These are phyloP conservation scores for Gallinago paraguaiae DNA, from an alignment of 2,113 vertebrate genomes.

Conservation along the genomic window DNA sequence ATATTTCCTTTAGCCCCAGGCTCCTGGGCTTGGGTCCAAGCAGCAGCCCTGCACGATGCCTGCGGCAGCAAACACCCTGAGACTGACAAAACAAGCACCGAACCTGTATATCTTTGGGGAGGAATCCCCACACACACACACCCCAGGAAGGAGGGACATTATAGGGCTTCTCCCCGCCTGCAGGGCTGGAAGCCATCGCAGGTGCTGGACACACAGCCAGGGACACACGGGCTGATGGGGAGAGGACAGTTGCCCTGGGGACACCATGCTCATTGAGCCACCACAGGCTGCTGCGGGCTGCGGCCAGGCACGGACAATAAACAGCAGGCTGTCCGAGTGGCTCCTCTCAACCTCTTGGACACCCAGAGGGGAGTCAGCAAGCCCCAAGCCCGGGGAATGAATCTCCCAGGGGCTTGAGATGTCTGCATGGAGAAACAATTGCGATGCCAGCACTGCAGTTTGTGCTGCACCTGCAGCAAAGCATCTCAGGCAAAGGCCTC, in stretches of 20 bases:
- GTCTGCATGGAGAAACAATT: not conserved
- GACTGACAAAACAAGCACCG: not conserved
- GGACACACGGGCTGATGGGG: fast-evolving
- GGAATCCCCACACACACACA: not conserved
- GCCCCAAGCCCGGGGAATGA: not conserved
- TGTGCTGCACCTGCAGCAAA: not conserved
- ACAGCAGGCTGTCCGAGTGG: not conserved
- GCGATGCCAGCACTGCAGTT: not conserved
- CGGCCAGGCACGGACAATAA: fast-evolving
- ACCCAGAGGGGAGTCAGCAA: not conserved
- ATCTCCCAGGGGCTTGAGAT: not conserved
- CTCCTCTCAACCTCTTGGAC: not conserved
- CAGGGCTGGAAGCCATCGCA: fast-evolving
- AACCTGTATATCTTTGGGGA: not conserved
- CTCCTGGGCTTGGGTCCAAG: not conserved
- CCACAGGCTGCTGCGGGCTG: not conserved
- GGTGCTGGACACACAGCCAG: not conserved
- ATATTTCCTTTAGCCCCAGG: not conserved
- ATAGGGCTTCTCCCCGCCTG: not conserved
- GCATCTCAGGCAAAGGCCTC: not conserved
- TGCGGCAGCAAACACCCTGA: not conserved
- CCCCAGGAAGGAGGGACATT: fast-evolving
- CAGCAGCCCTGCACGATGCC: fast-evolving
- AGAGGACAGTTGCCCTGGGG: not conserved
- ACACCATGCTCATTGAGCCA: fast-evolving